A percentile compares a stretch with the other conserved stretches of the same genome.
phyloP scores from a whole-genome alignment of 2,888 invertebrate species.

The Aphrophora alni region DNA sequence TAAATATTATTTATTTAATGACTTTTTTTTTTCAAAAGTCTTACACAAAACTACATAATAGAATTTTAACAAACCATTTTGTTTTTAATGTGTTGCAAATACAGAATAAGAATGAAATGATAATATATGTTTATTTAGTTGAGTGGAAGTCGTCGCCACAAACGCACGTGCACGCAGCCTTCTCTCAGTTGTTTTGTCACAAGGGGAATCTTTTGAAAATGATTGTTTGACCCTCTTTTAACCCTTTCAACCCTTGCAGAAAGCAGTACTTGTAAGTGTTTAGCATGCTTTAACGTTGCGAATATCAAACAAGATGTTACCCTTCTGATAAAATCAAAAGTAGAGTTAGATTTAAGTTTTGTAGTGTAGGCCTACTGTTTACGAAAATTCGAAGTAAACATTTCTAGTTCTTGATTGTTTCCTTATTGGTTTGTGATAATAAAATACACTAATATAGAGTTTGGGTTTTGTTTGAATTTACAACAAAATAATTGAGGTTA shows the following conservation, averaged over 20 bases:
- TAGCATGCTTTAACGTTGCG: not conserved
- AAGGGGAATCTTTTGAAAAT: not conserved
- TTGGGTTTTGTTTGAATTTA: too few species aligned
- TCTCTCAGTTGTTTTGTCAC: not conserved
- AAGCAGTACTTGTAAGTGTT: not conserved
- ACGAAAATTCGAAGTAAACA: too few species aligned
- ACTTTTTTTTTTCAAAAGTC: too few species aligned
- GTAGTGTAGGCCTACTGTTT: too few species aligned
- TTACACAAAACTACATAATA: too few species aligned
- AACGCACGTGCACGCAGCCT: not conserved
- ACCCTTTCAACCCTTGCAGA: not conserved
- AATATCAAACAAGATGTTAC: not conserved
- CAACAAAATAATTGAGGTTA: too few species aligned
- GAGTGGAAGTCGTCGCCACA: not conserved
- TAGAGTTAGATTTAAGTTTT: not conserved
- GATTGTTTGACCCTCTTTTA: not conserved
- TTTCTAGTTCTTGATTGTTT: too few species aligned
- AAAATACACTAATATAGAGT: too few species aligned
- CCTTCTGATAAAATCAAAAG: not conserved
- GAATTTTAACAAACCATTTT: too few species aligned
- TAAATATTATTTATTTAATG: too few species aligned
- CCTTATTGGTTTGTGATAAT: too few species aligned
- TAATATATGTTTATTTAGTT: not conserved
- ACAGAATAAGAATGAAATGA: not conserved
- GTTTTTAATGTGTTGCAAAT: too few species aligned